phyloP scores from a whole-genome alignment of 2,113 vertebrate species.

The Mesocricetus auratus region DNA sequence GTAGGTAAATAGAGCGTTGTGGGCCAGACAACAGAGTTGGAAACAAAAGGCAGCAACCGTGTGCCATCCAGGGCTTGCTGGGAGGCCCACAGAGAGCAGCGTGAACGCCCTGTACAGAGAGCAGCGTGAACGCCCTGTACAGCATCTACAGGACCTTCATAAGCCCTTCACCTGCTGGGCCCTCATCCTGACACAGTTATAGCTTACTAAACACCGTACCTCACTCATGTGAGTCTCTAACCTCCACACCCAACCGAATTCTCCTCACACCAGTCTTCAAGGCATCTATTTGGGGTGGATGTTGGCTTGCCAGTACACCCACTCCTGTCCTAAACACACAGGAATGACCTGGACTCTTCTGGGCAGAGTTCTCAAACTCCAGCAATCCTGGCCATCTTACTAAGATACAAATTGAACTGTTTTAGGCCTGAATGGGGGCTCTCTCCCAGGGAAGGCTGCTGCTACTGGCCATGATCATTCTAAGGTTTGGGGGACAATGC shows the following conservation, averaged over 20 bases:
- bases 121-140: not conserved
- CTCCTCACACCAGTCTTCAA: not conserved
- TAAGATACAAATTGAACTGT: not conserved
- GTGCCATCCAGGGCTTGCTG: not conserved
- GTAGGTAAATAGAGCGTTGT: not conserved
- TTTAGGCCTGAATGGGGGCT: not conserved
- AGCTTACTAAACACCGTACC: not conserved
- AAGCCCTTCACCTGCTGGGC: slow-evolving; percentile 12
- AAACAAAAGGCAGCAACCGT: slow-evolving; percentile 38
- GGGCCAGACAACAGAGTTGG: not conserved
- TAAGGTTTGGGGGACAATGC: not conserved
- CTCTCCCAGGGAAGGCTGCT: not conserved
- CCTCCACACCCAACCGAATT: not conserved
- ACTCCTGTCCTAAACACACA: not conserved
- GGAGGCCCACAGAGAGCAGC: not conserved
- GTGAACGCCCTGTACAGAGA: not conserved
- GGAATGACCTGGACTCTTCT: not conserved
- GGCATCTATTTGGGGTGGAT: not conserved
- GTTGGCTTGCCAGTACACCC: not conserved
- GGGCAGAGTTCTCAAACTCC: not conserved
- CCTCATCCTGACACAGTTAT: not conserved
- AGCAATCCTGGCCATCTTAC: not conserved
- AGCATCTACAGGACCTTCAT: not conserved
- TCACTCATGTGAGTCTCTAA: too few species aligned
- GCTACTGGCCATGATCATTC: not conserved